Evolutionary conservation across 2,888 invertebrate genomes (phyloP).

Genomic region (Dryobota labecula): DNA sequence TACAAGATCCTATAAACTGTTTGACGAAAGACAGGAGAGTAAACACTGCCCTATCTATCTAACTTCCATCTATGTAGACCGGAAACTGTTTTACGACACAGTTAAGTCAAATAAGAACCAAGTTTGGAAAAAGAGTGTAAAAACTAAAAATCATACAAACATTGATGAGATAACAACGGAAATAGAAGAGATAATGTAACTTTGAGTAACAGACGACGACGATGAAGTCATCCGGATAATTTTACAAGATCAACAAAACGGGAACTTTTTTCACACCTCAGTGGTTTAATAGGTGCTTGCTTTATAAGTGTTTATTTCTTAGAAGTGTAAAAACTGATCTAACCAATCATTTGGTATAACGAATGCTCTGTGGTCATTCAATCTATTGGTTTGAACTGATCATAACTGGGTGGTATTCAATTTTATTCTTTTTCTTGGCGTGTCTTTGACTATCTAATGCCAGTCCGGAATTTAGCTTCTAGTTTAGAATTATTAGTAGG

Average conservation of each 20-base stretch:
- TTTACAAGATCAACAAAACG: slow-evolving; percentile 73
- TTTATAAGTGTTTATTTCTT: slow-evolving; percentile 66
- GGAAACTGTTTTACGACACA: slow-evolving; percentile 51
- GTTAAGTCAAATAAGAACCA: slow-evolving; percentile 53
- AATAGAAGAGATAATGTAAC: slow-evolving; percentile 77
- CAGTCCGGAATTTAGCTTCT: background rate
- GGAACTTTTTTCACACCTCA: slow-evolving; percentile 69
- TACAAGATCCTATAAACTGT: slow-evolving; percentile 10
- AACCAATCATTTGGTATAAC: slow-evolving; percentile 46
- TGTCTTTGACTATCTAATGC: background rate
- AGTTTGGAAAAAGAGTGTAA: slow-evolving; percentile 42
- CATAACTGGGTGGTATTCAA: slow-evolving; percentile 8
- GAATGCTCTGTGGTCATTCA: slow-evolving; percentile 47
- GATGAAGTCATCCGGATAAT: slow-evolving; percentile 73
- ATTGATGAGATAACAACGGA: slow-evolving; percentile 78
- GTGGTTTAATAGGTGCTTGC: slow-evolving; percentile 53
- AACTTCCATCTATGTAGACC: slow-evolving; percentile 24
- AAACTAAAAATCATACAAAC: slow-evolving; percentile 62
- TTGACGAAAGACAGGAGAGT: slow-evolving; percentile 29
- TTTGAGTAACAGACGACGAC: slow-evolving; percentile 71
- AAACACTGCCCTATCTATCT: slow-evolving; percentile 28
- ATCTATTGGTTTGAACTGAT: slow-evolving; percentile 37
- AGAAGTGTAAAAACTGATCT: slow-evolving; percentile 52
- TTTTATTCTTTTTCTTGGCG: background rate
- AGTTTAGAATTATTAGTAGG: no score